Percentiles rank a stretch among this genome's conserved stretches.
Evolutionary conservation across 2,888 invertebrate genomes (phyloP).

Genomic region (Cremastinae sp.): DNA sequence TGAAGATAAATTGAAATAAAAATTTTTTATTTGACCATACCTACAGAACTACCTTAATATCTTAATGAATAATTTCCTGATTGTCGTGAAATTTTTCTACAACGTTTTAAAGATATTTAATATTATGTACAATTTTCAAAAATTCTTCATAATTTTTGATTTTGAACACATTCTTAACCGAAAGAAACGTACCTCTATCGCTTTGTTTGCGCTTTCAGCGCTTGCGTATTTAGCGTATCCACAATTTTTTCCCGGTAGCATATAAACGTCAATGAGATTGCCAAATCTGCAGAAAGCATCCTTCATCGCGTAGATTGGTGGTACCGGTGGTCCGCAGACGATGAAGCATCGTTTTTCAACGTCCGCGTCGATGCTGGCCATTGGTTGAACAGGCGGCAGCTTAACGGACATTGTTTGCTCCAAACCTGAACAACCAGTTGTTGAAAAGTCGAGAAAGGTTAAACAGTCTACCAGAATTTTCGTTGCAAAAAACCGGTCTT

Average conservation of each 20-base stretch:
- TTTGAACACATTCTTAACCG: neutral
- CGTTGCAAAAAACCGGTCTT: neutral
- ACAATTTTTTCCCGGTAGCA: conserved; percentile 93
- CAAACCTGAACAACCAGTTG: conserved; percentile 67
- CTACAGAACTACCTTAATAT: too few relatives aligned
- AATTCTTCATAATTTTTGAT: neutral
- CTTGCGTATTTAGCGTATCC: conserved; percentile 94
- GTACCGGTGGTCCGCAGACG: conserved; percentile 82
- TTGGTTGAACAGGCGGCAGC: conserved; percentile 87
- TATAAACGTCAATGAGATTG: conserved; percentile 93
- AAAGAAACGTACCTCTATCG: conserved; percentile 83
- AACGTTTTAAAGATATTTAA: too few relatives aligned
- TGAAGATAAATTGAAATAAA: too few relatives aligned
- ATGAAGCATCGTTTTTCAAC: conserved; percentile 84
- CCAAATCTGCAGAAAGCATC: conserved; percentile 96
- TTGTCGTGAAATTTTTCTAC: too few relatives aligned
- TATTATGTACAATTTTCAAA: too few relatives aligned
- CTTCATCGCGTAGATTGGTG: conserved; percentile 89
- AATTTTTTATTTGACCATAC: too few relatives aligned
- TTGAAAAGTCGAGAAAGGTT: conserved; percentile 44
- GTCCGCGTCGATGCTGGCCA: conserved; percentile 86
- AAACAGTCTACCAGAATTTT: conserved; percentile 28
- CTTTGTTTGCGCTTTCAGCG: conserved; percentile 88
- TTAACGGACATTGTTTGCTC: conserved; percentile 82
- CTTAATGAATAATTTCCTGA: too few relatives aligned